Evolutionary conservation across 2,113 vertebrate genomes (phyloP), one percentile per base, ranked within the genome.

Genomic region (Periophthalmus modestus): DNA sequence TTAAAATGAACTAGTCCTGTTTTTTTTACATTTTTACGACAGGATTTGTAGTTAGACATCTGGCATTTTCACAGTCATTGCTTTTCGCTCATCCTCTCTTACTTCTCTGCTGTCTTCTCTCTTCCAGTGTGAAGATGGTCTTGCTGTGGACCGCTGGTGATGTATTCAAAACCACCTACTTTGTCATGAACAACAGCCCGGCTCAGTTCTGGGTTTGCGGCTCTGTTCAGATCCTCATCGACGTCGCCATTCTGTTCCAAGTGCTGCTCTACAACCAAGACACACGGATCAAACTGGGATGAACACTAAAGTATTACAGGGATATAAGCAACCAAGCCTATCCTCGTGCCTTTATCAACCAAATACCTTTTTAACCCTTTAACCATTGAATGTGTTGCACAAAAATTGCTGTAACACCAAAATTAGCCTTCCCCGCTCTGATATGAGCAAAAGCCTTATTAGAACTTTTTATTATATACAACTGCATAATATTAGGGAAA

Each of bases 161-260:
- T 63, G 12, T 93, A 85, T 95, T 95, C 84, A 95, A 95, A 89
- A 95, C 94, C 2, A 59, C 80, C 9, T 95, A 95, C 89, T 95
- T 95, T 28, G 83, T 95, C 68, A 75, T 93, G 68, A 94, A 94
- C 5, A 86, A 91, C 24, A 94, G 93, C 48, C 95, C 95, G 0
- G 23, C 87, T 36, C 95, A 95, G 88, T 95, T 95, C 85, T 92
- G 92, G 89, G 73, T 91, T 63, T 95, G 94, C 19, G 93, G 95
- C 14, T 77, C 81, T 0, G 78, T 89, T 48, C 95, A 95, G 85
- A 94, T 95, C 79, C 76, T 93, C 7, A 88, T 94, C 2, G 95
- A 95, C 39, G 74, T 88, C 19, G 88, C 88, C 83, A 95, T 95
- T 80, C 89, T 95, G 75, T 83, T 95, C 46, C 95, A 95, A 89